Evolutionary conservation across 2,888 invertebrate genomes (phyloP).

Genomic region (Conistra vaccinii): DNA sequence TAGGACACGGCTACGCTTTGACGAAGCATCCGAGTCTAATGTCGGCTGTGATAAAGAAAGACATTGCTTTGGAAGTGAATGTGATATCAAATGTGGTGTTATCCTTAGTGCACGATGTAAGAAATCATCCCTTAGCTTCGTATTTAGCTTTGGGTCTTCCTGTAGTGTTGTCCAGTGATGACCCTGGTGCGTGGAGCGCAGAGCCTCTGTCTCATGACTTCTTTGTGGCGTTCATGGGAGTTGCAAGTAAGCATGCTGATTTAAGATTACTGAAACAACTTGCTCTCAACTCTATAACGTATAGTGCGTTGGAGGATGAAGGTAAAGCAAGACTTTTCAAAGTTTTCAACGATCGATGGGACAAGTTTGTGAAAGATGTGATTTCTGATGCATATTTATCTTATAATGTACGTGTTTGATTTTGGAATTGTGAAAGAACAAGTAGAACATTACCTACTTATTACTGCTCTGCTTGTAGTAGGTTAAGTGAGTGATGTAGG

Average conservation of each 20-base stretch:
- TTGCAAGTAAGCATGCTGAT: conserved; percentile 93
- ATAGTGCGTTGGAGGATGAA: conserved; percentile 89
- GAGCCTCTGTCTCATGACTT: conserved; percentile 94
- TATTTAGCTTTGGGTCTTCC: conserved; percentile 93
- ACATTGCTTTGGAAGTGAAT: conserved; percentile 94
- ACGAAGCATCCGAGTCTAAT: conserved; percentile 93
- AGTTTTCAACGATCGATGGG: conserved; percentile 80
- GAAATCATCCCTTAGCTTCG: conserved; percentile 94
- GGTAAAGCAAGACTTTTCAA: conserved; percentile 72
- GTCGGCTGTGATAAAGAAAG: conserved; percentile 87
- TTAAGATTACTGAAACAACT: conserved; percentile 93
- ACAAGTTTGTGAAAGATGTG: conserved; percentile 75
- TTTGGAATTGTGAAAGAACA: neutral
- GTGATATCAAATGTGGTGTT: conserved; percentile 95
- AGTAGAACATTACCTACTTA: neutral
- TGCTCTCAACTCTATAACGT: conserved; percentile 93
- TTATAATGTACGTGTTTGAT: neutral
- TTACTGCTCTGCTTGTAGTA: neutral
- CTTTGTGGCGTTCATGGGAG: conserved; percentile 94
- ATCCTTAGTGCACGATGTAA: conserved; percentile 92
- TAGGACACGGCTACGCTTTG: conserved; percentile 95
- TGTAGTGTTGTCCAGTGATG: conserved; percentile 94
- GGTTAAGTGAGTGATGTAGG: neutral
- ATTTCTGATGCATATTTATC: conserved; percentile 52
- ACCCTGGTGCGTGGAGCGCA: conserved; percentile 94